A percentile compares a stretch with the other conserved stretches of the same genome.
phyloP scores from a whole-genome alignment of 2,797 vertebrate genomes.

The Anabas testudineus region DNA sequence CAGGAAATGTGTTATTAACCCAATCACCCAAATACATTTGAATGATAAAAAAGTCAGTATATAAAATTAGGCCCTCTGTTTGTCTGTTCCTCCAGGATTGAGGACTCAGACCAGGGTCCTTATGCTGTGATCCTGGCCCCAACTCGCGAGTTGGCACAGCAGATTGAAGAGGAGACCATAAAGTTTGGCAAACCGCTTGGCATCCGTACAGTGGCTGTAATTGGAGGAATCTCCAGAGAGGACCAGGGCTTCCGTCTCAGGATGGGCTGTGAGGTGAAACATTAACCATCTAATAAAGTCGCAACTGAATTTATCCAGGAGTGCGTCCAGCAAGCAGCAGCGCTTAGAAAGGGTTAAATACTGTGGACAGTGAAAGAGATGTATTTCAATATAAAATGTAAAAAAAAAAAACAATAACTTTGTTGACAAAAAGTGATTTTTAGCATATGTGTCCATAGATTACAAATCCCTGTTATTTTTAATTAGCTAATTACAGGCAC shows the following conservation, averaged over 20 bases:
- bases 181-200: conserved; percentile 98
- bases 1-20: too few relatives aligned
- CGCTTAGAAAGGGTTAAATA: too few relatives aligned
- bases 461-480: too few relatives aligned
- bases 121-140: conserved; percentile 98
- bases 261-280: conserved; percentile 96
- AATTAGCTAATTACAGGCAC: not conserved
- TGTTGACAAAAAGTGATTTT: too few relatives aligned
- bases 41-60: too few relatives aligned
- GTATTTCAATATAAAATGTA: too few relatives aligned
- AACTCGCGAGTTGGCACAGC: conserved; percentile 97
- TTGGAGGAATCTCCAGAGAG: conserved; percentile 97
- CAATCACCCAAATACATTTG: too few relatives aligned
- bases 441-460: too few relatives aligned
- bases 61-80: not conserved
- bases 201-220: conserved; percentile 97
- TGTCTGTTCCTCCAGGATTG: conserved; percentile 85
- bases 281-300: not conserved
- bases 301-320: not conserved
- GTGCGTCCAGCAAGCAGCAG: too few relatives aligned
- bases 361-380: too few relatives aligned
- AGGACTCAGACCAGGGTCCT: conserved; percentile 97
- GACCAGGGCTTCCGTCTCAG: conserved; percentile 97
- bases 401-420: too few relatives aligned
- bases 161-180: conserved; percentile 98